Evolutionary conservation across 2,113 vertebrate genomes (phyloP).

Genomic region (Pavo muticus): DNA sequence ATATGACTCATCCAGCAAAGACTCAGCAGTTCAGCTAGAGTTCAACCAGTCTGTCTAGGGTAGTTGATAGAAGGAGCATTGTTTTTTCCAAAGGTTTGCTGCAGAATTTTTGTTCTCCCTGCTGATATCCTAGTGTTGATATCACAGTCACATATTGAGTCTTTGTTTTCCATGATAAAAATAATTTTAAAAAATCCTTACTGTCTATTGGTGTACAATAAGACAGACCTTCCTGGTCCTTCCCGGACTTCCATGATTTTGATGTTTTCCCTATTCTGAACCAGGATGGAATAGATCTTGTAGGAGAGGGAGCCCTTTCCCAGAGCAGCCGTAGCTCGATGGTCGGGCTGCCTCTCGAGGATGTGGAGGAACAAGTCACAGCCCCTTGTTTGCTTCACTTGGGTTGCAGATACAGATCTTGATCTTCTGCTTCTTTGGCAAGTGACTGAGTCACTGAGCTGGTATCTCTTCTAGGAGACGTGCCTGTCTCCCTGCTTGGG

Average conservation of each 20-base stretch:
- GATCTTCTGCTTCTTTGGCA: accelerated
- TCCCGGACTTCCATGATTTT: background rate
- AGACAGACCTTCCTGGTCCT: background rate
- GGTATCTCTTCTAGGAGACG: background rate
- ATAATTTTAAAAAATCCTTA: background rate
- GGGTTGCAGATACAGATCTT: background rate
- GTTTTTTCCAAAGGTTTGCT: background rate
- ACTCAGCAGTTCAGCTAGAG: slow-evolving; percentile 16
- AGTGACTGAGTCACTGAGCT: background rate
- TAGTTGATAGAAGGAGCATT: background rate
- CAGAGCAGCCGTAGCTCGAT: background rate
- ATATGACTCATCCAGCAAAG: background rate
- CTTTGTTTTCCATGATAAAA: background rate
- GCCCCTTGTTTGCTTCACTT: background rate
- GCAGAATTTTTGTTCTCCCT: background rate
- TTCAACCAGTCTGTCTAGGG: background rate
- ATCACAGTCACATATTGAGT: background rate
- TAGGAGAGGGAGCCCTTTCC: background rate
- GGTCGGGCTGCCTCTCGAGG: background rate
- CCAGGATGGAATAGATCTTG: background rate
- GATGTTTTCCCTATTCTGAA: background rate
- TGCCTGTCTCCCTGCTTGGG: background rate
- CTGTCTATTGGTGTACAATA: background rate
- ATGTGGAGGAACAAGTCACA: background rate
- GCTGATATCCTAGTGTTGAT: background rate